Percentiles rank a stretch among this genome's conserved stretches.
phyloP scores from a whole-genome alignment of 2,888 invertebrate genomes.

The Oeneis ivallda region DNA sequence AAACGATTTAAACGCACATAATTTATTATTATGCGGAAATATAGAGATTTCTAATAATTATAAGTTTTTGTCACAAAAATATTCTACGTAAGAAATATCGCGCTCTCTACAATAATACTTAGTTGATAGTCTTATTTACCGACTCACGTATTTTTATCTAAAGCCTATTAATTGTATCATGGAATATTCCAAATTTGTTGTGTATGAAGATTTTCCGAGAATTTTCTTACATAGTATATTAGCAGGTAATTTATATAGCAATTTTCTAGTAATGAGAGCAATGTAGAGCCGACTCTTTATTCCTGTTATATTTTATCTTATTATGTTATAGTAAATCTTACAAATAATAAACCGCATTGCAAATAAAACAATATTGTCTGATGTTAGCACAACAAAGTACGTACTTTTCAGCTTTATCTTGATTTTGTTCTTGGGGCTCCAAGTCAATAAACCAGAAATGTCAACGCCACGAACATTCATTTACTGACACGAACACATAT shows the following conservation, averaged over 20 bases:
- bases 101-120: too few relatives aligned
- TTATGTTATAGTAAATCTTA: neutral
- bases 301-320: neutral
- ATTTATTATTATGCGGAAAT: neutral
- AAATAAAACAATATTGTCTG: conserved; percentile 16
- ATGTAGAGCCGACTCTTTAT: neutral
- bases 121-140: too few relatives aligned
- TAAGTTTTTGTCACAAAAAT: neutral
- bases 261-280: neutral
- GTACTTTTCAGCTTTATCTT: conserved; percentile 80
- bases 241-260: neutral
- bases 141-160: too few relatives aligned
- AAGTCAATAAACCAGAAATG: conserved; percentile 73
- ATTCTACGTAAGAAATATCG: too few relatives aligned
- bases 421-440: conserved; percentile 77
- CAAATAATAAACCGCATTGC: conserved; percentile 6
- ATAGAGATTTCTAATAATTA: neutral
- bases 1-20: neutral
- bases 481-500: conserved; percentile 70
- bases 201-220: neutral
- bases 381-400: conserved; percentile 45
- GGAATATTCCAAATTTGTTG: neutral
- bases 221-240: neutral
- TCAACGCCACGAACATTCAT: conserved; percentile 75
- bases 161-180: neutral